A percentile compares a stretch with the other conserved stretches of the same genome.
phyloP scores from a whole-genome alignment of 2,888 invertebrate genomes.

The Aporophyla lueneburgensis region DNA sequence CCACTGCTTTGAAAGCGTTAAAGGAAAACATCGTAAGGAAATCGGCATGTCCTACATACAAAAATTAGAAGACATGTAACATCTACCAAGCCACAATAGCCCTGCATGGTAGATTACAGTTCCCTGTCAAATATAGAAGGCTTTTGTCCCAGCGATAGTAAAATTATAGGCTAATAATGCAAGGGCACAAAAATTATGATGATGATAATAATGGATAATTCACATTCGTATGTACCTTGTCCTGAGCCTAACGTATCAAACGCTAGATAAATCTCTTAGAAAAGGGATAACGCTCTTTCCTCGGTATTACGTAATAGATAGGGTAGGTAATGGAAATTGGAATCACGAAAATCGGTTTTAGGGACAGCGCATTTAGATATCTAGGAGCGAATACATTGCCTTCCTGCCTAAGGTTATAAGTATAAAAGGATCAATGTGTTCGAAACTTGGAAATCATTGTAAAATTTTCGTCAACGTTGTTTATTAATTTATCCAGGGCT shows the following conservation, averaged over 20 bases:
- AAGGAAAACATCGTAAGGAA: too few species aligned
- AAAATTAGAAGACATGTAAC: too few species aligned
- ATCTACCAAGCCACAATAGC: too few species aligned
- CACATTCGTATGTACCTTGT: not conserved
- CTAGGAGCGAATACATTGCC: not conserved
- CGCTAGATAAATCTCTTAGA: conserved; percentile 27
- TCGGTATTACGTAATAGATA: conserved; percentile 12
- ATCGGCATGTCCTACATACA: too few species aligned
- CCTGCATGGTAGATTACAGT: too few species aligned
- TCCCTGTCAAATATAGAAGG: too few species aligned
- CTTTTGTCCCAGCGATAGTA: too few species aligned
- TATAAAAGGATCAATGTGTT: not conserved
- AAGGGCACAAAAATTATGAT: not conserved
- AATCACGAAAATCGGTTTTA: conserved; percentile 24
- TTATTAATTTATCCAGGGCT: too few species aligned
- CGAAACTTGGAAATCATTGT: not conserved
- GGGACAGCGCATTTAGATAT: conserved; percentile 6
- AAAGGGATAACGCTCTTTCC: conserved; percentile 11
- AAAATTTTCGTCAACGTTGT: too few species aligned
- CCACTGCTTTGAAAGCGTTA: too few species aligned
- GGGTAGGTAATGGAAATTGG: conserved; percentile 9
- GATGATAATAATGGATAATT: not conserved
- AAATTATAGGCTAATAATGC: too few species aligned
- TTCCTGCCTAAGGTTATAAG: not conserved
- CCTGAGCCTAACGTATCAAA: conserved; percentile 16